Conservation (phyloP, 2,113 vertebrate species). For the Hemiprocne comata region DNA sequence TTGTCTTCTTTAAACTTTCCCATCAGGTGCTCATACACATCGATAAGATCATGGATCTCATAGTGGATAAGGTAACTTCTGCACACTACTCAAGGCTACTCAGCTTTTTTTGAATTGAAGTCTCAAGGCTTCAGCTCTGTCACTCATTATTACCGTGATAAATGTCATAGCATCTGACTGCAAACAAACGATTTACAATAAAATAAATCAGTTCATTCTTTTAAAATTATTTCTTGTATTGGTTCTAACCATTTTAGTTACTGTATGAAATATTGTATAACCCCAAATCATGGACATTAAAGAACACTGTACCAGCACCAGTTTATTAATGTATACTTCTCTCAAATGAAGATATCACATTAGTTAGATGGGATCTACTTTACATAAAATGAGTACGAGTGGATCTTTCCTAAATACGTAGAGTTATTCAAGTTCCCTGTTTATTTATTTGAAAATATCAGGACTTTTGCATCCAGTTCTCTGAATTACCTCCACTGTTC, state of each 20-base stretch:
- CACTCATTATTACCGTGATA: neutral
- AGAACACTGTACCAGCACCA: neutral
- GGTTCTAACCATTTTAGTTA: constrained; percentile 6
- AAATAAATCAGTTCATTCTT: constrained; percentile 2
- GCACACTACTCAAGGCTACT: fast-evolving
- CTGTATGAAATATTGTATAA: constrained; percentile 30
- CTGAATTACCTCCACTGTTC: neutral
- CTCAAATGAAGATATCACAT: neutral
- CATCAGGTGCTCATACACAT: neutral
- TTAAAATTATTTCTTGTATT: constrained; percentile 14
- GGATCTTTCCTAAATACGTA: neutral
- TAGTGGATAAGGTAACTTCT: neutral
- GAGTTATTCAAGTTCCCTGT: neutral
- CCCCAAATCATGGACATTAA: neutral
- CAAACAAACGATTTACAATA: constrained; percentile 16
- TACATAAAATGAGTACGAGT: neutral
- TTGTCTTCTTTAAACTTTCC: neutral
- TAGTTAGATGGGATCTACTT: neutral
- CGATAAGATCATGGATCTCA: neutral
- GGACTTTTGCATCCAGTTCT: neutral
- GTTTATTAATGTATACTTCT: neutral
- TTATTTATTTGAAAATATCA: neutral
- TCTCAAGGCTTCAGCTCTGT: neutral
- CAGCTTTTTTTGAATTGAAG: fast-evolving
- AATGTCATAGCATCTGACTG: neutral